Base-by-base conservation (phyloP, 2,113 vertebrate genomes). In the Pseudorectes ferrugineus region DNA sequence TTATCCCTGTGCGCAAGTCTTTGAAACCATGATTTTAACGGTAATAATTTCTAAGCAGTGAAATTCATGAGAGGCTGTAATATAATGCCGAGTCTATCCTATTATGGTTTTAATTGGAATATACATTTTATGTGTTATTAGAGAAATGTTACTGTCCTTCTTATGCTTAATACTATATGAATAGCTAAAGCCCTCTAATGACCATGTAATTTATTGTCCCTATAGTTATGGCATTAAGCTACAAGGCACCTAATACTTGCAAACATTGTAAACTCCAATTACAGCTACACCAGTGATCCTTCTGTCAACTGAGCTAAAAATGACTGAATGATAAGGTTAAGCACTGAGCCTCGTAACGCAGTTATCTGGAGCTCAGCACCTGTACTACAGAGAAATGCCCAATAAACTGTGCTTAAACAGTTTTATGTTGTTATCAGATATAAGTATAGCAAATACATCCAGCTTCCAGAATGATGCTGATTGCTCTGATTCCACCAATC, bases 91-190 rank as follows among this genome's bases (percentile, higher is more conserved):
- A 75, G 67, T 54, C 89, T 95, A 94, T 91, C 93, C 86, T 75
- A 97, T 93, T 88, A 90, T 66, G 31, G 46, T 84, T 95, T 92
- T 93, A 96, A 97, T 97, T 96, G 91, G 89, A 97, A 97, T 92
- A 92, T 35, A 91, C 36, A 13, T 88, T 96, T 95, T 94, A 96
- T 80, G 71, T 59, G 78, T 81, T 88, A 63, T 92, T 95, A 94
- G 70, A 84, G 81, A 94, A 97, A 93, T 10, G 59, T 95, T 82
- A 92, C 88, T 92, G 66, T 89, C 88, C 71, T 95, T 45, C 80
- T 95, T 83, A 88, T 19, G 38, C 89, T 59, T 95, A 94, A 88
- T 78, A 28, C 76, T 92, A 59, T 58, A 71, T 89, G 87, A 81
- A 92, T 49, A 90, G 92, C 91, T 91, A 91, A 95, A 95, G 89